A percentile compares a stretch with the other conserved stretches of the same genome.
phyloP scores from a whole-genome alignment of 2,113 vertebrate species.

The Emydocephalus ijimae region DNA sequence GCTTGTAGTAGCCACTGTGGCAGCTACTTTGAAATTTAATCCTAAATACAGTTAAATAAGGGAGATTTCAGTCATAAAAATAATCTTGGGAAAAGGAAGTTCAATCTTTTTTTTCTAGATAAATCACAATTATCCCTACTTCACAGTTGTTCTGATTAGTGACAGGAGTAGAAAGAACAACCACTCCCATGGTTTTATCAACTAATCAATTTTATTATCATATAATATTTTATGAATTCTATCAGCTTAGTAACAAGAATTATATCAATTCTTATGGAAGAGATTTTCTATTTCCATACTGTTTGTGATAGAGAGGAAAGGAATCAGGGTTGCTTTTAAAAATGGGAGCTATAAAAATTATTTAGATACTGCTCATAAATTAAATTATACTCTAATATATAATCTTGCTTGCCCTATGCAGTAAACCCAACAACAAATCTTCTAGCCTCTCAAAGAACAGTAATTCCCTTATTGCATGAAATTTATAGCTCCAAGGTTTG shows the following conservation, averaged over 20 bases:
- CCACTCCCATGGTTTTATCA: background rate
- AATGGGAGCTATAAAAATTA: background rate
- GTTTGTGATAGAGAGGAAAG: background rate
- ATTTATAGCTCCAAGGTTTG: background rate
- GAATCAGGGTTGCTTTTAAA: background rate
- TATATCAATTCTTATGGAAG: background rate
- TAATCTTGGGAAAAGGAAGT: background rate
- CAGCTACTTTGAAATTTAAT: background rate
- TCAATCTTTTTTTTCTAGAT: background rate
- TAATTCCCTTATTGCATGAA: background rate
- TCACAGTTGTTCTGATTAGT: background rate
- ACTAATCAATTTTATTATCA: background rate
- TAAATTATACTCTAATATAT: background rate
- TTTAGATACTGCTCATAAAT: background rate
- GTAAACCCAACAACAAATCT: background rate
- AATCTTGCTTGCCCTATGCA: background rate
- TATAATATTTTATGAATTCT: background rate
- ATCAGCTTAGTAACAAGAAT: background rate
- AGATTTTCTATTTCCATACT: background rate
- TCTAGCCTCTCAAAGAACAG: background rate
- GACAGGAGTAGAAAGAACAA: background rate
- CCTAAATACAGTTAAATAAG: background rate
- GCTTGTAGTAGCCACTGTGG: background rate
- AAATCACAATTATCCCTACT: background rate
- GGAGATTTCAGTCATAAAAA: background rate